Evolutionary conservation across 1,140 invertebrate genomes (phyloP), one percentile per base, ranked within the genome.

Genomic region (Papilio polytes): DNA sequence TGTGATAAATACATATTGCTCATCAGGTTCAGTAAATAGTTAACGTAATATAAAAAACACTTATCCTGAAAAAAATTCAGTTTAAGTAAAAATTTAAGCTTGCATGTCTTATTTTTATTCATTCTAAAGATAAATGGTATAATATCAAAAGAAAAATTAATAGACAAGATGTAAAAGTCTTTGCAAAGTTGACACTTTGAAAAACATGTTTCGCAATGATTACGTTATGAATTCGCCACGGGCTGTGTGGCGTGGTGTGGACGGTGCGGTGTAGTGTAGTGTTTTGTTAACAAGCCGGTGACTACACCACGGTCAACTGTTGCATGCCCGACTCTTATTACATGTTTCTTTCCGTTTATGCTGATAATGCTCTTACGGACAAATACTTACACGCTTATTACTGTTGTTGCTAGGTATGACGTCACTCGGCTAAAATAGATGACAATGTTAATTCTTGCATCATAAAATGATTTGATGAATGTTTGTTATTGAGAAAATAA

Each of bases 231-330:
- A 26, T 63, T 63, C 59, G 22, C 59, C 22, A 63, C 59, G 31
- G 59, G 20, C 59, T 7, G 53, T 26, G 59, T n/a, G 20, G 59
- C 59, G 22, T 22, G 20, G 26, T 26, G 26, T 26, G 26, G 26
- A 2, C 2, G 26, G 59, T 26, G 22, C 59, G 9, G 12, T 26
- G 20, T 20, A 22, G 59, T 15, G 20, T 26, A 63, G 59, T 63
- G 20, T 63, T 26, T 63, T 26, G 22, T 63, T 63, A 63, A 63
- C 59, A 63, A 26, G 59, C 59, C 20, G 59, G 59, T 63, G 59
- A 63, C 59, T 26, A 26, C 59, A 63, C 22, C 59, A 63, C 59
- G 59, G 59, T 63, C 59, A 63, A 63, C 59, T 63, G 59, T 63
- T 63, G 59, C 59, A 26, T 63, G 59, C 59, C 59, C 59, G 22